Conservation (phyloP, 2,888 invertebrate species). For the Rhaphigaster nebulosa region DNA sequence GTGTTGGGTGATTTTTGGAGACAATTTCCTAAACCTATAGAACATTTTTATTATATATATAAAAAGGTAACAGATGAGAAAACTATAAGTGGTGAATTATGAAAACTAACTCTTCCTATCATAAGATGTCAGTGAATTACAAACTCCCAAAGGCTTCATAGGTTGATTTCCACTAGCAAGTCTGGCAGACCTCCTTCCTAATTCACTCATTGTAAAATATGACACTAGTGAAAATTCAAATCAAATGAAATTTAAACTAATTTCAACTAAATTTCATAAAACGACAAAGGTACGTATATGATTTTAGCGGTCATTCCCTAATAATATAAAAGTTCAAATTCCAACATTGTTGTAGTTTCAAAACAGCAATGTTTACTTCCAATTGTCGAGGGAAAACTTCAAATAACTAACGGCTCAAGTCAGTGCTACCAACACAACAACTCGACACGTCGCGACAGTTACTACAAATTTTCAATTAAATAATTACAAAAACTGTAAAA, state of each 20-base stretch:
- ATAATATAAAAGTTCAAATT: constrained; percentile 25
- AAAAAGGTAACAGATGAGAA: neutral
- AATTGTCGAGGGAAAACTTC: constrained; percentile 27
- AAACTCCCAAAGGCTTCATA: constrained; percentile 46
- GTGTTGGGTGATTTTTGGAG: constrained; percentile 15
- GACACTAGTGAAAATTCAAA: neutral
- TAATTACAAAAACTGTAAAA: neutral
- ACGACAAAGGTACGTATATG: neutral
- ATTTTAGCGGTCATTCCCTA: neutral
- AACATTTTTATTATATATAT: neutral
- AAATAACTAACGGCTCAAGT: constrained; percentile 7
- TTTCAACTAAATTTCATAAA: neutral
- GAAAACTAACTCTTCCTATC: constrained; percentile 27
- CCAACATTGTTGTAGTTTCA: neutral
- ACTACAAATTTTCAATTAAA: neutral
- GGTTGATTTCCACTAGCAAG: constrained; percentile 11
- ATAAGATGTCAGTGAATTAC: constrained; percentile 36
- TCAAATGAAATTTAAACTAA: neutral
- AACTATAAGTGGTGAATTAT: neutral
- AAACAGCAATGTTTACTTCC: constrained; percentile 6
- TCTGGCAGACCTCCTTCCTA: constrained; percentile 20
- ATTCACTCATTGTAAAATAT: neutral
- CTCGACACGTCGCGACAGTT: accelerated
- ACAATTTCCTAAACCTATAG: neutral
- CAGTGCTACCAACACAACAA: neutral